These are phyloP conservation scores for Trachelus stipa DNA, from an alignment of 2,888 invertebrate species.

Conservation along the genomic window DNA sequence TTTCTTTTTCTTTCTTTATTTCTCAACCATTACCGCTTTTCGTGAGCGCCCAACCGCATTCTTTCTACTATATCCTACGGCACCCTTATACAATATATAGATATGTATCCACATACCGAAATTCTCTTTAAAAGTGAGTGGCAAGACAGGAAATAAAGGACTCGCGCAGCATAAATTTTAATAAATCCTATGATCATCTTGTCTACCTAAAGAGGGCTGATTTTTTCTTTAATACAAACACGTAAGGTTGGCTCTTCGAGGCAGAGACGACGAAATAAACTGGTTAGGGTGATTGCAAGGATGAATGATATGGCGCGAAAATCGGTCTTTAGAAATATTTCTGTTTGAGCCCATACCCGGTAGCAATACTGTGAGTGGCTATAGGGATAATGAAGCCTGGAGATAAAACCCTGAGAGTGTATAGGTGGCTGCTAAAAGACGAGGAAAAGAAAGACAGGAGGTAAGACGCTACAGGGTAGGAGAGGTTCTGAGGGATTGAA, in stretches of 20 bases:
- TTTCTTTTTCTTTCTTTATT: conserved; percentile 5
- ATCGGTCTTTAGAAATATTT: neutral
- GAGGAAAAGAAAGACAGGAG: conserved; percentile 18
- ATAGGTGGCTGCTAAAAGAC: conserved; percentile 19
- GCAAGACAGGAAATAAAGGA: neutral
- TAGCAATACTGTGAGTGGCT: neutral
- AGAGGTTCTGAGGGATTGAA: conserved; percentile 17
- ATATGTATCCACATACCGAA: neutral
- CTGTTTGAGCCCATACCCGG: neutral
- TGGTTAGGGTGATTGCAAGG: neutral
- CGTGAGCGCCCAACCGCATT: neutral
- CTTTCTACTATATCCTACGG: neutral
- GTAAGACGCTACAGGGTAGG: conserved; percentile 16
- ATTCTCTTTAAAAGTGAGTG: neutral
- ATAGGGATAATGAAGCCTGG: neutral
- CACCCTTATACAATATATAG: neutral
- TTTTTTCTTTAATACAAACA: neutral
- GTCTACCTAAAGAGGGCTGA: neutral
- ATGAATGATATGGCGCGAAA: neutral
- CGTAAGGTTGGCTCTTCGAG: neutral
- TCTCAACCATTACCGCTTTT: neutral
- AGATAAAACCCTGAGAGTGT: conserved; percentile 10
- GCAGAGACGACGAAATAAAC: neutral
- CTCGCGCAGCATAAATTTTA: neutral
- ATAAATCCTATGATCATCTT: neutral